Evolutionary conservation across 2,888 invertebrate genomes (phyloP).

Genomic region (Drosophila algonquin): DNA sequence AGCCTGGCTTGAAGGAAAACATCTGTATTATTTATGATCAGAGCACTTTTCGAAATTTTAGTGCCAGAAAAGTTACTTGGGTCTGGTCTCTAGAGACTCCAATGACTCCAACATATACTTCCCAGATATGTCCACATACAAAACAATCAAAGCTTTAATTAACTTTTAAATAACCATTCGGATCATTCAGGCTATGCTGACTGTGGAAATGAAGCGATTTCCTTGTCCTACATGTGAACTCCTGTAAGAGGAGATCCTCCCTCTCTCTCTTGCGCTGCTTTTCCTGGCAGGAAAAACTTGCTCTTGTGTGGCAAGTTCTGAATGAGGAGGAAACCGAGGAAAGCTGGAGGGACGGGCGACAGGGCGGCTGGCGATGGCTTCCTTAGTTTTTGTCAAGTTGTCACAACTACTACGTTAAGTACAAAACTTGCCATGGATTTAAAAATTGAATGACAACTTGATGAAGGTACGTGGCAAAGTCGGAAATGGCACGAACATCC

Average conservation of each 20-base stretch:
- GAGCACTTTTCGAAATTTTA: too few species aligned
- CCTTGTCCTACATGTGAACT: slow-evolving; percentile 2
- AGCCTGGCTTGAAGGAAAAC: too few species aligned
- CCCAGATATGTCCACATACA: too few species aligned
- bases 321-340: background rate
- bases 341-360: slow-evolving; percentile 27
- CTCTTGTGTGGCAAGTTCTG: slow-evolving; percentile 2
- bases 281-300: background rate
- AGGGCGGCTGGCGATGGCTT: slow-evolving; percentile 37
- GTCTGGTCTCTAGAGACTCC: too few species aligned
- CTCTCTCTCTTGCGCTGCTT: background rate
- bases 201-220: slow-evolving; percentile 28
- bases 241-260: background rate
- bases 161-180: slow-evolving; percentile 13
- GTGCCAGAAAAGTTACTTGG: too few species aligned
- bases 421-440: slow-evolving; percentile 78
- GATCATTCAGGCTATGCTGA: background rate
- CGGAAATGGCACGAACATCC: slow-evolving; percentile 70
- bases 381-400: slow-evolving; percentile 75
- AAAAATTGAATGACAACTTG: slow-evolving; percentile 81
- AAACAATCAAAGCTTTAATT: slow-evolving; percentile 12
- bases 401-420: slow-evolving; percentile 80
- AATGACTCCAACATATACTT: too few species aligned
- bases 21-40: too few species aligned
- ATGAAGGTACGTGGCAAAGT: slow-evolving; percentile 78